Percentiles rank a stretch among this genome's conserved stretches.
These are phyloP conservation scores for Colletes latitarsis DNA, from an alignment of 1,140 invertebrate species.

Conservation along the genomic window DNA sequence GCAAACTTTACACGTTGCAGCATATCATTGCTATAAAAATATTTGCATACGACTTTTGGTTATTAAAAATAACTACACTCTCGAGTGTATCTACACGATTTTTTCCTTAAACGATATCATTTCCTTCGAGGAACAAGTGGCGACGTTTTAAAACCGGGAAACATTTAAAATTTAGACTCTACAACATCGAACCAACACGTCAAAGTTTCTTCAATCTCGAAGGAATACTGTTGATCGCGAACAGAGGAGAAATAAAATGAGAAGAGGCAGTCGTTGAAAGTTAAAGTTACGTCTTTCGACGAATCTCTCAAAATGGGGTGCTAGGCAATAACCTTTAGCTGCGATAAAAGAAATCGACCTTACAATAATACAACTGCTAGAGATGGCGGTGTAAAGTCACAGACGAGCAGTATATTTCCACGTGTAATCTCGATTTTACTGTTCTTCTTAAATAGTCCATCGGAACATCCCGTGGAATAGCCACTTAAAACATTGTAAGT, in stretches of 20 bases:
- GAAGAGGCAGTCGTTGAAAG: constrained; percentile 11
- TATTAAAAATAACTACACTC: no score
- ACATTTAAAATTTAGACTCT: background rate
- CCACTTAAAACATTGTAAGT: background rate
- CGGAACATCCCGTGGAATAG: background rate
- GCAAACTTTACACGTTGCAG: no score
- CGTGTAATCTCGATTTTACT: constrained; percentile 66
- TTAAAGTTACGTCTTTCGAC: constrained; percentile 13
- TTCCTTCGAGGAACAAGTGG: no score
- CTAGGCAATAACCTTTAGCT: constrained; percentile 65
- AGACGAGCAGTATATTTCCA: constrained; percentile 32
- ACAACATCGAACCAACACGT: background rate
- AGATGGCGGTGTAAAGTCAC: constrained; percentile 49
- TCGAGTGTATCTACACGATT: no score
- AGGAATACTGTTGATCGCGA: background rate
- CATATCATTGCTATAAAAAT: no score
- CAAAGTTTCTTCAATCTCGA: background rate
- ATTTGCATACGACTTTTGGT: no score
- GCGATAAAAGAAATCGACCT: constrained; percentile 70
- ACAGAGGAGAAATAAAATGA: constrained; percentile 20
- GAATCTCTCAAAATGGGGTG: constrained; percentile 14
- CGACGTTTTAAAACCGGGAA: no score
- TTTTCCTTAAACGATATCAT: no score
- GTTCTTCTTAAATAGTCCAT: constrained; percentile 56
- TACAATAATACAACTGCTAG: constrained; percentile 40